These are phyloP conservation scores for Agrochola circellaris DNA, from an alignment of 2,888 invertebrate genomes.

Conservation along the genomic window DNA sequence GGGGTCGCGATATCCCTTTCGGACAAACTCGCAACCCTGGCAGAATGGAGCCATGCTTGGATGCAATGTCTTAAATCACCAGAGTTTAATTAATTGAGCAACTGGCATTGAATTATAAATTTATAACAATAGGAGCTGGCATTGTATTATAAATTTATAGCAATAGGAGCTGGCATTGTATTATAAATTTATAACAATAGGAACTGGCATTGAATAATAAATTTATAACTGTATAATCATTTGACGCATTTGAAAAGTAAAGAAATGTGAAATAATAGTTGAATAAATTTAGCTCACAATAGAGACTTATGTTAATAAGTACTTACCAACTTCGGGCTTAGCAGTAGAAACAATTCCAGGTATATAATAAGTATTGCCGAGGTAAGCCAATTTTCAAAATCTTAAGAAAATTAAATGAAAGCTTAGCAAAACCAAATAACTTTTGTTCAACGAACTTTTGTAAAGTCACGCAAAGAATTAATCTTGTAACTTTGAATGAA, in stretches of 20 bases:
- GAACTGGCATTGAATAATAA: neutral
- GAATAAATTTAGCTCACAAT: neutral
- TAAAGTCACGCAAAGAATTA: conserved; percentile 69
- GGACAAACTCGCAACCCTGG: too few relatives aligned
- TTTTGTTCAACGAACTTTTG: conserved; percentile 60
- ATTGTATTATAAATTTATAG: neutral
- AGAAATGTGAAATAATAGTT: neutral
- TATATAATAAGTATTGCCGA: conserved; percentile 35
- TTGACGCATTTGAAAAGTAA: neutral
- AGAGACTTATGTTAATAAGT: conserved; percentile 1
- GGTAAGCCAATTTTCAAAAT: conserved; percentile 49
- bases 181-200: too few relatives aligned
- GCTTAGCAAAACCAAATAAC: conserved; percentile 59
- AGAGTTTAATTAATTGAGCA: neutral
- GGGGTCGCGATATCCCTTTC: too few relatives aligned
- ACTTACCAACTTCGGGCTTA: neutral
- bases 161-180: too few relatives aligned
- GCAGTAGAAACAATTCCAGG: conserved; percentile 23
- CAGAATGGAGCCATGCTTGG: too few relatives aligned
- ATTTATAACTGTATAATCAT: neutral
- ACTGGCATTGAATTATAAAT: neutral
- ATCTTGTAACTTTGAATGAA: conserved; percentile 64
- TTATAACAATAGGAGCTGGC: too few relatives aligned
- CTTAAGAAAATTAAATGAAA: conserved; percentile 57
- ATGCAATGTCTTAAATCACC: neutral